phyloP scores from a whole-genome alignment of 1,140 invertebrate species.

The Drosophila tristis region DNA sequence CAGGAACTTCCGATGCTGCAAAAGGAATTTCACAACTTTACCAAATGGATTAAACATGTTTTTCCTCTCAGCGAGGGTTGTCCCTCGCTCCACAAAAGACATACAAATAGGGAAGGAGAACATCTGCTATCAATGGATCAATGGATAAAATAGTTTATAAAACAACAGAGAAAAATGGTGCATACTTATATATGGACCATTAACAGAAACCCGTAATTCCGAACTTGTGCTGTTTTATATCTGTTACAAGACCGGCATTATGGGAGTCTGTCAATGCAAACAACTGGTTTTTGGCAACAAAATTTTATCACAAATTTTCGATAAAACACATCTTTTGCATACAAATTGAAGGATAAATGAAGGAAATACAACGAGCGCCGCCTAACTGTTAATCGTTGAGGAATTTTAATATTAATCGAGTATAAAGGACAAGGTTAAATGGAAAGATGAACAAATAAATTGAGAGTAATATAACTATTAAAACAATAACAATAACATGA shows the following conservation, averaged over 20 bases:
- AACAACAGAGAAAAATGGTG: conserved; percentile 66
- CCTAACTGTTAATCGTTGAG: not conserved
- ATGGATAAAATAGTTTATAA: conserved; percentile 26
- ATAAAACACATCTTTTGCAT: conserved; percentile 1
- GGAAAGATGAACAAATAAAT: conserved; percentile 8
- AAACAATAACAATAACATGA: not conserved
- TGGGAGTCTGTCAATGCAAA: conserved; percentile 84
- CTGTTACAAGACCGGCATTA: conserved; percentile 84
- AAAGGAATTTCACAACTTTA: conserved; percentile 43
- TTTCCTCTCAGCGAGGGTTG: conserved; percentile 1
- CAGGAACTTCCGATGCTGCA: no score
- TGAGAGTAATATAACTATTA: not conserved
- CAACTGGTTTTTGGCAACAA: conserved; percentile 83
- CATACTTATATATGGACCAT: conserved; percentile 84
- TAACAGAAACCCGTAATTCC: conserved; percentile 85
- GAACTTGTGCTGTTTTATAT: conserved; percentile 84
- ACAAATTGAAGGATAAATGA: not conserved
- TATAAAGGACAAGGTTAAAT: no score
- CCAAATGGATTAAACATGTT: conserved; percentile 26
- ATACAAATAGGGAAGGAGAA: not conserved
- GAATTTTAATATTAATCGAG: no score
- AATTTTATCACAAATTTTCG: conserved; percentile 23
- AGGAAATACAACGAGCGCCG: conserved; percentile 1
- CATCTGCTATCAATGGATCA: not conserved
- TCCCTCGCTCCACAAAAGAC: not conserved